Evolutionary conservation across 2,797 vertebrate genomes (phyloP).

Genomic region (Choloepus didactylus): DNA sequence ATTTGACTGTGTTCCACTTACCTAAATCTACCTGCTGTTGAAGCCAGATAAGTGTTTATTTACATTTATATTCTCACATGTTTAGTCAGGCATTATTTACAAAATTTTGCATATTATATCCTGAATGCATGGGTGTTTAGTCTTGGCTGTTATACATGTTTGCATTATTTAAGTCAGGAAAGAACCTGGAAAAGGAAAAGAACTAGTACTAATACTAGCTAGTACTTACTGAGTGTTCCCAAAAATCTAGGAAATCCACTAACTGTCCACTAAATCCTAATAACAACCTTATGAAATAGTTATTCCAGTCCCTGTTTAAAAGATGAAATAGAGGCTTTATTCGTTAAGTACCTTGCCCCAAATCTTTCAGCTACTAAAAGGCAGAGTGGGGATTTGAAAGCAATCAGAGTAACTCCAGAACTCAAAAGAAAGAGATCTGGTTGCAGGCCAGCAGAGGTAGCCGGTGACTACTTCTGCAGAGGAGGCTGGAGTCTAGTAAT

Average conservation of each 20-base stretch:
- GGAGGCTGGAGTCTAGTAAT: not conserved
- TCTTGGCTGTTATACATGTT: not conserved
- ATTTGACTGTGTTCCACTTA: conserved; percentile 65
- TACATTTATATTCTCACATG: conserved; percentile 70
- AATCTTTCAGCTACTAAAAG: conserved; percentile 17
- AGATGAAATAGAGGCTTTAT: not conserved
- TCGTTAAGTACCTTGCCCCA: not conserved
- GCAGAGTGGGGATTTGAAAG: not conserved
- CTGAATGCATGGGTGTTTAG: conserved; percentile 46
- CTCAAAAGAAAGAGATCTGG: not conserved
- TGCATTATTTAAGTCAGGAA: conserved; percentile 7
- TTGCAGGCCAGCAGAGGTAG: not conserved
- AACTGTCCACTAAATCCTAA: conserved; percentile 23
- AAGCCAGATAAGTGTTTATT: conserved; percentile 77
- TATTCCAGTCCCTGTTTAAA: not conserved
- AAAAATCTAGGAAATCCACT: not conserved
- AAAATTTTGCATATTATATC: conserved; percentile 57
- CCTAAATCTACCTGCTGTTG: conserved; percentile 69
- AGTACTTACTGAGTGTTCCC: conserved; percentile 18
- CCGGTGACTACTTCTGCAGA: fast-evolving
- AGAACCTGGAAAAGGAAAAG: conserved; percentile 32
- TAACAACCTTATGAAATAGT: conserved; percentile 3
- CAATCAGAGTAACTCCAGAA: not conserved
- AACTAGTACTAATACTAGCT: not conserved
- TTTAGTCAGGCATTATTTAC: conserved; percentile 57